A percentile compares a stretch with the other conserved stretches of the same genome.
phyloP scores from a whole-genome alignment of 2,888 invertebrate genomes.

The Lydus trimaculatus region DNA sequence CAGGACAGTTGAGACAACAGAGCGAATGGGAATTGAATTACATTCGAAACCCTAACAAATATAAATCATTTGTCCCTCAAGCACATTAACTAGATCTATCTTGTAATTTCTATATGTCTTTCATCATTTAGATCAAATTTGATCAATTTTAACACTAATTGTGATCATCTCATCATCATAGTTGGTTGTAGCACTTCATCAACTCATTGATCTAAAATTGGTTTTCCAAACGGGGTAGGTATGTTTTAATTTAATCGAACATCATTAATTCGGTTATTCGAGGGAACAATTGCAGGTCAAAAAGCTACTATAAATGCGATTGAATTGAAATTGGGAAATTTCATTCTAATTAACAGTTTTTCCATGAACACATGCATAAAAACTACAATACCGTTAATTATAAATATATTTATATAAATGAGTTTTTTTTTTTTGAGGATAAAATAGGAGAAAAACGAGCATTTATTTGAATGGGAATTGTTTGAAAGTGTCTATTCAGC shows the following conservation, averaged over 20 bases:
- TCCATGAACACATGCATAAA: neutral
- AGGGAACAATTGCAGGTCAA: neutral
- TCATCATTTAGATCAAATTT: neutral
- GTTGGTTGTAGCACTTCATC: neutral
- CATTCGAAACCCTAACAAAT: neutral
- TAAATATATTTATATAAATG: neutral
- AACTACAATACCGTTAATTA: neutral
- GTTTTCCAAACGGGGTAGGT: neutral
- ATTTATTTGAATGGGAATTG: neutral
- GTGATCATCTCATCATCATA: too few relatives aligned
- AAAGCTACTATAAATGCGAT: neutral
- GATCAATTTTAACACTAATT: neutral
- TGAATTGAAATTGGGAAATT: neutral
- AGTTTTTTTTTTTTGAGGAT: neutral
- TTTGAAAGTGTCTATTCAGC: neutral
- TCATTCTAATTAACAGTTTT: neutral
- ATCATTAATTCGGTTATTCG: neutral
- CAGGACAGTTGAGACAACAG: slow-evolving; percentile 6
- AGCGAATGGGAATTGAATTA: slow-evolving; percentile 5
- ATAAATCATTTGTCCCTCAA: slow-evolving; percentile 4
- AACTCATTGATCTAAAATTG: neutral
- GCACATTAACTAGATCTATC: neutral
- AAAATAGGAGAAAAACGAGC: neutral
- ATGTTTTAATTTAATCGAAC: neutral
- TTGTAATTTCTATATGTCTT: neutral